phyloP scores from a whole-genome alignment of 2,797 vertebrate genomes.

The Scolopax rusticola region DNA sequence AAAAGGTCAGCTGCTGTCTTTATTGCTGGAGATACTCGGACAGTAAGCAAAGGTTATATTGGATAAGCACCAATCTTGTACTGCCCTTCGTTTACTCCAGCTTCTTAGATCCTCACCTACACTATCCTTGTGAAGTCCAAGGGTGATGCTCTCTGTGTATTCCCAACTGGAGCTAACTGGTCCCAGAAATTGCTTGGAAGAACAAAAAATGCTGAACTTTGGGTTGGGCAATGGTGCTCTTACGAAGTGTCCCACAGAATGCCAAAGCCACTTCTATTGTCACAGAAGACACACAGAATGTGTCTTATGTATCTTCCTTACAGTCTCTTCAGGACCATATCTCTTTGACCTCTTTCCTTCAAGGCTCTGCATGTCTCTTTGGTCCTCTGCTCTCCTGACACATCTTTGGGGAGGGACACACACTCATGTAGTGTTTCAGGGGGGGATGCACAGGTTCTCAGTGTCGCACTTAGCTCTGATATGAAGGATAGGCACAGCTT shows the following conservation, averaged over 20 bases:
- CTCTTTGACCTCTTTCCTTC: not conserved
- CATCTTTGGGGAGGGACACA: not conserved
- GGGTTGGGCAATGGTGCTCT: not conserved
- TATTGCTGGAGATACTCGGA: not conserved
- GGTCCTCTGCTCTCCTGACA: not conserved
- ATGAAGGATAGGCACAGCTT: not conserved
- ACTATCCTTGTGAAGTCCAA: not conserved
- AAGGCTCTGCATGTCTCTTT: not conserved
- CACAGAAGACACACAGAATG: not conserved
- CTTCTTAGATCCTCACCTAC: not conserved
- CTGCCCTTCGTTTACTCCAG: not conserved
- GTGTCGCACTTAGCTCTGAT: not conserved
- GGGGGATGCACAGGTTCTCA: not conserved
- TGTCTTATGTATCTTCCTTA: not conserved
- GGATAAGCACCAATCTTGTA: not conserved
- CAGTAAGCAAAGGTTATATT: not conserved
- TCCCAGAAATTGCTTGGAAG: not conserved
- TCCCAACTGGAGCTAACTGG: not conserved
- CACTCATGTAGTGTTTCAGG: accelerated
- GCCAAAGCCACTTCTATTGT: not conserved
- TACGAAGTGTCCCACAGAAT: not conserved
- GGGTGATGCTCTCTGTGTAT: not conserved
- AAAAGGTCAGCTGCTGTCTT: constrained; percentile 1
- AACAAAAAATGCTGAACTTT: not conserved
- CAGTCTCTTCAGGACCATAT: accelerated